Evolutionary conservation across 2,113 vertebrate species (phyloP).

Genomic region (Arenaria interpres): DNA sequence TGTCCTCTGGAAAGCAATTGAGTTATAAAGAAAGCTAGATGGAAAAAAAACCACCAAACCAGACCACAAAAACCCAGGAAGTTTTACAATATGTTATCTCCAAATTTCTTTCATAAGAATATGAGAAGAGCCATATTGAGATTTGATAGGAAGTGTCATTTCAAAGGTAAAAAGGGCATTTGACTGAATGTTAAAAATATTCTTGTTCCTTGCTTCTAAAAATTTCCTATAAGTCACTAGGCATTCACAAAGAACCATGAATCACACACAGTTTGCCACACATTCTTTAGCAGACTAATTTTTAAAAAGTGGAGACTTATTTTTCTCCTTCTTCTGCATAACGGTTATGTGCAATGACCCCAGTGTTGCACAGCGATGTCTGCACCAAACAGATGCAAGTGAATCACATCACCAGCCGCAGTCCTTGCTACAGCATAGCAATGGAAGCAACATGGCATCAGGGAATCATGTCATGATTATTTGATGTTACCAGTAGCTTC

Average conservation of each 20-base stretch:
- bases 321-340: background rate
- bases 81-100: background rate
- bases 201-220: background rate
- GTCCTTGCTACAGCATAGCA: background rate
- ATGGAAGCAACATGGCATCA: background rate
- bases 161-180: background rate
- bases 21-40: background rate
- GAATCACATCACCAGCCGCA: background rate
- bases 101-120: background rate
- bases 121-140: background rate
- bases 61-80: no score
- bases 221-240: background rate
- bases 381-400: background rate
- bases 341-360: background rate
- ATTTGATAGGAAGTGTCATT: background rate
- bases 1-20: background rate
- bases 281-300: background rate
- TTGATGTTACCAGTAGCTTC: background rate
- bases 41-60: background rate
- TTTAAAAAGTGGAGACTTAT: background rate
- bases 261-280: background rate
- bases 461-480: background rate
- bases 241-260: background rate
- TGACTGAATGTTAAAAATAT: background rate
- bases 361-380: background rate